Base-by-base conservation (phyloP, 2,888 invertebrate genomes). In the Hemithea aestivaria region DNA sequence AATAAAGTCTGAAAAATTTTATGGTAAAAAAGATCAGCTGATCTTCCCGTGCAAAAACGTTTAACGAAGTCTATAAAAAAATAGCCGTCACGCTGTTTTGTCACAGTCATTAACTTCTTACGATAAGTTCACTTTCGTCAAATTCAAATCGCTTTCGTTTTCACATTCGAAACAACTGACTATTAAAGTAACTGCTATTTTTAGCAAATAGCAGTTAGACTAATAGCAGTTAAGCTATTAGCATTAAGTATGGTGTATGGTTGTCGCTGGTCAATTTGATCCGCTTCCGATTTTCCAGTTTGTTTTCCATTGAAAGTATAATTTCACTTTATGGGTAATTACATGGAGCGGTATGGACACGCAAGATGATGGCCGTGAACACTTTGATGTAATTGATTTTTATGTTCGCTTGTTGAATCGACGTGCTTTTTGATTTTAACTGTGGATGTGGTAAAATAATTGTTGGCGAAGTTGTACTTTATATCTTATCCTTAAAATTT, bases 251-350 rank as follows among this genome's bases (percentile, higher is more conserved):
- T 16, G 5, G 16, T 39, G 32, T 39, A 48, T 41, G 46, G 41
- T 69, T 65, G 53, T 48, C 51, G 56, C 50, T 53, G 51, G 38
- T 21, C 47, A 41, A 50, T 59, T 62, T 56, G 65, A 56, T 62
- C 58, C 53, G 67, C 65, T 70, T 68, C 70, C 68, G 61, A 73
- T 77, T 73, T 73, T 70, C 71, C 66, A 62, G 54, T 56, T 62
- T 53, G 62, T 71, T 74, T 70, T 73, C 73, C 60, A 73, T 49
- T 45, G 73, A 73, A 74, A 74, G 73, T 73, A 57, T 56, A 66
- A 67, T 77, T 73, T 76, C 73, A 66, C 73, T 67, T 60, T 52
- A 66, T 47, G 28, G 38, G 41, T 65, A 35, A 47, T 50, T 52
- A 45, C 12, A 35, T 26, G 29, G 35, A 24, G 29, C 32, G 11